Percentiles rank a stretch among this genome's conserved stretches.
Evolutionary conservation across 2,113 vertebrate species (phyloP).

Genomic region (Psilopogon haemacephalus): DNA sequence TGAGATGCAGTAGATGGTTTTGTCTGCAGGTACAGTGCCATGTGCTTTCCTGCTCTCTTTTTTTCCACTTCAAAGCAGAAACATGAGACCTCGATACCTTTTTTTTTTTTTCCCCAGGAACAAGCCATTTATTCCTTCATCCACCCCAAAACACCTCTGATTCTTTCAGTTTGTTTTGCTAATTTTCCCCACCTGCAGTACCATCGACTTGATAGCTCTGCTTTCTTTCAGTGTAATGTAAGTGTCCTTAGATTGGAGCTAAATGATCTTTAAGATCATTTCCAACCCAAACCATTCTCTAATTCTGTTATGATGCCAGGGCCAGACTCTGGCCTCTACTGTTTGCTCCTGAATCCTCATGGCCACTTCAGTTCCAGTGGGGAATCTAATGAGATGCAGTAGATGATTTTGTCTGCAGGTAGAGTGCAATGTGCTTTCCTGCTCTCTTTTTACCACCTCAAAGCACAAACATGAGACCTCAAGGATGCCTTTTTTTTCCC

Average conservation of each 20-base stretch:
- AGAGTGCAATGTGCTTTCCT: background rate
- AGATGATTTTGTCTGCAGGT: background rate
- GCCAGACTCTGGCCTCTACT: too few relatives aligned
- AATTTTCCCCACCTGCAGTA: background rate
- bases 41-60: background rate
- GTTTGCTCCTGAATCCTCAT: too few relatives aligned
- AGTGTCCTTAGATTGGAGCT: background rate
- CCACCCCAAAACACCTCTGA: background rate
- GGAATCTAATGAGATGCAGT: background rate
- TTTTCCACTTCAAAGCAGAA: background rate
- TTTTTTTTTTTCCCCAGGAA: rapidly evolving
- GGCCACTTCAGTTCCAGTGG: background rate
- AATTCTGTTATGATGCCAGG: background rate
- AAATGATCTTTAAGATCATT: too few relatives aligned
- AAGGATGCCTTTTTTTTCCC: rapidly evolving
- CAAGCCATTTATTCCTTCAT: background rate
- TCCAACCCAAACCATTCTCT: too few relatives aligned
- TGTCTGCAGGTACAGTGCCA: background rate
- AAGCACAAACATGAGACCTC: background rate
- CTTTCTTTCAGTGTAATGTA: background rate
- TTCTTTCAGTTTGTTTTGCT: background rate
- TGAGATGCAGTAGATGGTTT: background rate
- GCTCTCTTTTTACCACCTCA: background rate
- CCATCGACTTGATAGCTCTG: background rate
- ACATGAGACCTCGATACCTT: background rate